These are phyloP conservation scores for Parasteatoda lunata DNA, from an alignment of 2,888 invertebrate genomes.

Conservation along the genomic window DNA sequence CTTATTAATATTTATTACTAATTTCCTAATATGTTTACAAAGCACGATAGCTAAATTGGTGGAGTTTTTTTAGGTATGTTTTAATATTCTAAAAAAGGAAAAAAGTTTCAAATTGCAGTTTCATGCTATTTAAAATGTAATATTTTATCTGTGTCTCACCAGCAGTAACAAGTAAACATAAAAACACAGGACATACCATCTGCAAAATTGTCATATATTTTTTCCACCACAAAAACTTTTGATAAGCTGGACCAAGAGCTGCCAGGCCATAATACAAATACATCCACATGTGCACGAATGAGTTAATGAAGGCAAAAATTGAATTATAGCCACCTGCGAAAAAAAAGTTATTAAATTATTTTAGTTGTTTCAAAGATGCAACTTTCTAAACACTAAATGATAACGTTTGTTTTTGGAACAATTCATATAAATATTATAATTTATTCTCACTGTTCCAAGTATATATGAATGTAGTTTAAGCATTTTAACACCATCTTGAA, in stretches of 20 bases:
- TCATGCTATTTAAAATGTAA: no score
- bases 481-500: no score
- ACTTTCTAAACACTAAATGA: background rate
- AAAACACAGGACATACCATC: slow-evolving; percentile 72
- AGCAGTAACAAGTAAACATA: no score
- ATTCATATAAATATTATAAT: background rate
- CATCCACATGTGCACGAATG: slow-evolving; percentile 76
- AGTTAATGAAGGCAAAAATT: slow-evolving; percentile 75
- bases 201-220: slow-evolving; percentile 76
- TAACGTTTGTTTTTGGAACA: background rate
- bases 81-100: no score
- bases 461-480: background rate
- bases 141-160: no score
- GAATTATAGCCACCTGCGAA: slow-evolving; percentile 76
- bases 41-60: no score
- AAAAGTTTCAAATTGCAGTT: no score
- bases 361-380: background rate
- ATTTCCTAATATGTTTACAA: no score
- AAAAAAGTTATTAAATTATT: slow-evolving; percentile 3
- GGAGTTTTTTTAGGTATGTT: no score
- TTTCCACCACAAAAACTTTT: slow-evolving; percentile 76
- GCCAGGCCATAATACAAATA: slow-evolving; percentile 75
- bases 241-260: slow-evolving; percentile 75
- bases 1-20: no score
- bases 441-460: background rate